phyloP scores from a whole-genome alignment of 2,888 invertebrate genomes.

The Timandra comae region DNA sequence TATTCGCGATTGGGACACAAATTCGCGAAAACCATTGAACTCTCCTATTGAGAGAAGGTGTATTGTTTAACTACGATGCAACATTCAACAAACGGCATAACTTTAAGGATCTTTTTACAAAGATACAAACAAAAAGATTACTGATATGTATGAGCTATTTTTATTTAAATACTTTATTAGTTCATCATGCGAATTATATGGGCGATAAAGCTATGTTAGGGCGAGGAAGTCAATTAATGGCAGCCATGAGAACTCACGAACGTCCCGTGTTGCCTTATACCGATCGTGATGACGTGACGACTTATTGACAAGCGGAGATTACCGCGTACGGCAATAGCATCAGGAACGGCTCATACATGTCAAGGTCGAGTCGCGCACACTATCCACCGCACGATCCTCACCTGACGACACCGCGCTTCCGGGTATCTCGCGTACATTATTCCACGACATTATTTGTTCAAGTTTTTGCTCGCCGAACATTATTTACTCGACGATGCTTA shows the following conservation, averaged over 20 bases:
- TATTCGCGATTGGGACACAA: conserved; percentile 61
- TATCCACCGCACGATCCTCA: conserved; percentile 19
- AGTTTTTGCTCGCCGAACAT: conserved; percentile 24
- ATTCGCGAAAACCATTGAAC: conserved; percentile 51
- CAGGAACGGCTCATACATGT: conserved; percentile 42
- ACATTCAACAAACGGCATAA: no score
- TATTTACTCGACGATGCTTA: conserved; percentile 18
- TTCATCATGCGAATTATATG: no score
- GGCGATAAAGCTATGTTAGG: conserved; percentile 33
- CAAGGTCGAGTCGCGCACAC: conserved; percentile 41
- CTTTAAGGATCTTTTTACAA: no score
- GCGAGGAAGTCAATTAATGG: conserved; percentile 47
- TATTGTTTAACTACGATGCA: conserved; percentile 33
- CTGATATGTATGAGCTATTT: no score
- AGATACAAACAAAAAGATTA: no score
- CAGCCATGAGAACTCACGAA: conserved; percentile 50
- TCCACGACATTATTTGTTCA: conserved; percentile 31
- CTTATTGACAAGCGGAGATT: conserved; percentile 42
- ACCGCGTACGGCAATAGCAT: conserved; percentile 43
- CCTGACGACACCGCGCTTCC: conserved; percentile 44
- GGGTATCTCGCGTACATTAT: conserved; percentile 35
- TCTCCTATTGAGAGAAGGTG: conserved; percentile 27
- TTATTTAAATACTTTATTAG: no score
- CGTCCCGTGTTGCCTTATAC: conserved; percentile 33
- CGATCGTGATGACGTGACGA: conserved; percentile 41